phyloP scores from a whole-genome alignment of 2,113 vertebrate species.

The Cervus canadensis region DNA sequence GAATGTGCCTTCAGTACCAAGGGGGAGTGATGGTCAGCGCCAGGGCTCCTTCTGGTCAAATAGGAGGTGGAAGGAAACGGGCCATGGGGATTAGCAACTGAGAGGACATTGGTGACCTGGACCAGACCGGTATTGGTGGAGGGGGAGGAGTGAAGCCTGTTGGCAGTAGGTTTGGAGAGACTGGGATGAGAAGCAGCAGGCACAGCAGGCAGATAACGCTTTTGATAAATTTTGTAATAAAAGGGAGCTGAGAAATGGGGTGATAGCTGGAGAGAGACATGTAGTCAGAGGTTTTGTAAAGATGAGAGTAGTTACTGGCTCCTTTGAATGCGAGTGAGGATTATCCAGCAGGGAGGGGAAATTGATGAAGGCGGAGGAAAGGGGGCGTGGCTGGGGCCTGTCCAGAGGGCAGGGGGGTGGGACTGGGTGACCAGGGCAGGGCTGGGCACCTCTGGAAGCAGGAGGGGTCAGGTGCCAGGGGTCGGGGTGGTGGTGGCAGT shows the following conservation, averaged over 20 bases:
- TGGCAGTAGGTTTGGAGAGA: neutral
- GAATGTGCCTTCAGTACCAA: fast-evolving
- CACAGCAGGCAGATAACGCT: neutral
- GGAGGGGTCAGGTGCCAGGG: neutral
- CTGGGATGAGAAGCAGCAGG: neutral
- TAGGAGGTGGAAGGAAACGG: neutral
- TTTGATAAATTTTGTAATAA: neutral
- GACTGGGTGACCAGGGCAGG: neutral
- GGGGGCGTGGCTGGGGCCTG: neutral
- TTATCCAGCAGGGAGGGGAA: neutral
- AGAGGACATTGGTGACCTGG: neutral
- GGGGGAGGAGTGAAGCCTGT: neutral
- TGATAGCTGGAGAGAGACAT: neutral
- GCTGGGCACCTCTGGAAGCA: neutral
- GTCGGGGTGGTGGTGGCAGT: neutral
- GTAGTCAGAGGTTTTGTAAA: neutral
- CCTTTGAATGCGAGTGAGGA: fast-evolving
- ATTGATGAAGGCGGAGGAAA: neutral
- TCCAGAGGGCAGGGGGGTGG: neutral
- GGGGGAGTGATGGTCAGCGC: neutral
- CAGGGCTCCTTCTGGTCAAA: neutral
- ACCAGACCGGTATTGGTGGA: fast-evolving
- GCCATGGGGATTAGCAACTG: fast-evolving
- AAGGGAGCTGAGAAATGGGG: neutral
- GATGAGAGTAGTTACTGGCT: neutral